Percentiles rank a stretch among this genome's conserved stretches.
Conservation (phyloP, 2,888 invertebrate genomes). For the Caenorhabditis becei region DNA sequence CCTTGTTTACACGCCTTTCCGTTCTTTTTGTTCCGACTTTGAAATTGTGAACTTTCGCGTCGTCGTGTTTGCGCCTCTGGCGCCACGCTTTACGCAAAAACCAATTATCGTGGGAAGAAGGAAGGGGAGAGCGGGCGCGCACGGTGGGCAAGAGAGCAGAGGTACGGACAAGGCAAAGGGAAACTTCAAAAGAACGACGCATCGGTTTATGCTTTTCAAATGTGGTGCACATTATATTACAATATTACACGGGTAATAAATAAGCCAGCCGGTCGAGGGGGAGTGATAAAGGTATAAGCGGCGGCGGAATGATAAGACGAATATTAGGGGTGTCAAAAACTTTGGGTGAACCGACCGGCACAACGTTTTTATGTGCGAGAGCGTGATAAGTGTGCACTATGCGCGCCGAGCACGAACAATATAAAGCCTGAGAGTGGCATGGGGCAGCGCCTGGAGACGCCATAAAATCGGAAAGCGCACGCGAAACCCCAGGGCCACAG, state of each 20-base stretch:
- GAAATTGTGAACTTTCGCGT: slow-evolving; percentile 51
- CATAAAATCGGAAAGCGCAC: slow-evolving; percentile 12
- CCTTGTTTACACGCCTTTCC: slow-evolving; percentile 25
- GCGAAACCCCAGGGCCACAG: neutral
- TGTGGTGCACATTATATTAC: slow-evolving; percentile 19
- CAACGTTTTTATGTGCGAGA: slow-evolving; percentile 14
- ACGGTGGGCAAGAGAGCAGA: slow-evolving; percentile 5
- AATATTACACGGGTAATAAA: slow-evolving; percentile 31
- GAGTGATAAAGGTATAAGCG: neutral
- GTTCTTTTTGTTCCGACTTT: slow-evolving; percentile 25
- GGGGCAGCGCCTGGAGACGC: slow-evolving; percentile 1
- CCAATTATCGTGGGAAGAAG: slow-evolving; percentile 34
- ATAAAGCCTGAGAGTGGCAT: neutral
- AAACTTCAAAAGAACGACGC: neutral
- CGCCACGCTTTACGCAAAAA: slow-evolving; percentile 40
- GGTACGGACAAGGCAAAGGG: neutral
- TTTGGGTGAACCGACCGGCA: slow-evolving; percentile 14
- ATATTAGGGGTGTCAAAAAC: slow-evolving; percentile 20
- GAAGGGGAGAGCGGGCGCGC: neutral
- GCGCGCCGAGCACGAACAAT: neutral
- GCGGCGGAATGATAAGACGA: slow-evolving; percentile 7
- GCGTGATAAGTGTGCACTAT: slow-evolving; percentile 20
- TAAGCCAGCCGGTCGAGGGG: slow-evolving; percentile 13
- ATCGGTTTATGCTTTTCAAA: slow-evolving; percentile 6
- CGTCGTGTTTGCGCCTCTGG: slow-evolving; percentile 46